A percentile compares a stretch with the other conserved stretches of the same genome.
phyloP scores from a whole-genome alignment of 2,888 invertebrate genomes.

The Hemicrepidius hirtus region DNA sequence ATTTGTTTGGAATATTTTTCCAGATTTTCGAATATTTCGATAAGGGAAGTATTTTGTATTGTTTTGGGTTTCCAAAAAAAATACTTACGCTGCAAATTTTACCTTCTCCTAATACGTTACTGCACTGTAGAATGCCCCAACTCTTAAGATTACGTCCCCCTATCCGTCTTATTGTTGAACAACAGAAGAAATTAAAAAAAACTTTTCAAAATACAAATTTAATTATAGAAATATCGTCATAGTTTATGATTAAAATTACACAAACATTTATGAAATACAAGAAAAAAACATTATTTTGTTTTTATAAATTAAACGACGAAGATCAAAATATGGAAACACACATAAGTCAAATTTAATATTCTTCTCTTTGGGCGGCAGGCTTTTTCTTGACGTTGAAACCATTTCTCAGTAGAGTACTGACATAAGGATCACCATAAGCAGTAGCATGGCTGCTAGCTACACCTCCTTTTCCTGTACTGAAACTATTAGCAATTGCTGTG shows the following conservation, averaged over 20 bases:
- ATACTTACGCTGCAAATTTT: too few relatives aligned
- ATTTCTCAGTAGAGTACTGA: constrained; percentile 70
- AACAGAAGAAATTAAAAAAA: not conserved
- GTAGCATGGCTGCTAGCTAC: constrained; percentile 84
- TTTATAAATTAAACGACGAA: constrained; percentile 4
- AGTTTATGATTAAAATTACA: constrained; percentile 1
- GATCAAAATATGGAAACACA: not conserved
- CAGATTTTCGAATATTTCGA: too few relatives aligned
- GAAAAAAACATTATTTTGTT: not conserved
- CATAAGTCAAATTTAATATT: constrained; percentile 16
- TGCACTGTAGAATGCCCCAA: too few relatives aligned
- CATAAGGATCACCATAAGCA: constrained; percentile 78
- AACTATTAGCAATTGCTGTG: constrained; percentile 83
- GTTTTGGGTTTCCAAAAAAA: too few relatives aligned
- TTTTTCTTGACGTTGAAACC: constrained; percentile 54
- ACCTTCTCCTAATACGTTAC: too few relatives aligned
- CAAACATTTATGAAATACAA: constrained; percentile 4
- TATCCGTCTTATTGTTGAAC: too few relatives aligned
- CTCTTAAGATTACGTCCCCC: too few relatives aligned
- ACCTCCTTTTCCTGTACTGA: constrained; percentile 82
- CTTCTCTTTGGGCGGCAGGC: constrained; percentile 29
- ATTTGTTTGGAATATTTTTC: too few relatives aligned
- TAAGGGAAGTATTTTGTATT: too few relatives aligned
- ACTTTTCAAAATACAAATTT: not conserved
- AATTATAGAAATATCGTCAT: not conserved